phyloP scores from a whole-genome alignment of 2,888 invertebrate species.

The Dynastes maya region DNA sequence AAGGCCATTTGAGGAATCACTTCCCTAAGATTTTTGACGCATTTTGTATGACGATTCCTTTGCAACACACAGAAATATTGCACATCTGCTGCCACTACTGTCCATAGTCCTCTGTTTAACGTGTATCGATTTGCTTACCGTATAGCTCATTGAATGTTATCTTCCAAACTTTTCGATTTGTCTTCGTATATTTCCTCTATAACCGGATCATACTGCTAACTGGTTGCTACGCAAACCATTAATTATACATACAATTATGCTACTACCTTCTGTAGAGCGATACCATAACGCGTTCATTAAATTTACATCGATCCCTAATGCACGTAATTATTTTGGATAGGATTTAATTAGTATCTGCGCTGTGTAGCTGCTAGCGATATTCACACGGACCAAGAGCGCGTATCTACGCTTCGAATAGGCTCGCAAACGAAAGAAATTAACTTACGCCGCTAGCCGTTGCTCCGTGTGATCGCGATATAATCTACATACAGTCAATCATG shows the following conservation, averaged over 20 bases:
- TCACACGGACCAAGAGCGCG: neutral
- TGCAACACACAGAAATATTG: too few relatives aligned
- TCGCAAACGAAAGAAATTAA: constrained; percentile 22
- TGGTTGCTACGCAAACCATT: neutral
- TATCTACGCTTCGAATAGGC: neutral
- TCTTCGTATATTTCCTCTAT: too few relatives aligned
- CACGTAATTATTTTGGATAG: constrained; percentile 32
- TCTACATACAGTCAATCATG: constrained; percentile 2
- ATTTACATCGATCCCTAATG: constrained; percentile 35
- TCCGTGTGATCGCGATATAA: constrained; percentile 4
- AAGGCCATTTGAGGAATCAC: too few relatives aligned
- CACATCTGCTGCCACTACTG: too few relatives aligned
- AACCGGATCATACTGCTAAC: neutral
- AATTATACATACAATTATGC: constrained; percentile 6
- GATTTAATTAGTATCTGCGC: constrained; percentile 29
- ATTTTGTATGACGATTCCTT: too few relatives aligned
- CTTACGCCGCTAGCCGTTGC: neutral
- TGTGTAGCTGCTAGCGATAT: constrained; percentile 13
- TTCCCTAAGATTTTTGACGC: too few relatives aligned
- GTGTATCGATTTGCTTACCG: too few relatives aligned
- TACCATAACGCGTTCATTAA: constrained; percentile 27
- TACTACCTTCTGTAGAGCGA: neutral
- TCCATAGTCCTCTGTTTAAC: too few relatives aligned
- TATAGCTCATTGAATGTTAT: too few relatives aligned
- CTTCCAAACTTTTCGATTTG: too few relatives aligned